Conservation (phyloP, 2,888 invertebrate genomes). For the Saturnia pavonia region DNA sequence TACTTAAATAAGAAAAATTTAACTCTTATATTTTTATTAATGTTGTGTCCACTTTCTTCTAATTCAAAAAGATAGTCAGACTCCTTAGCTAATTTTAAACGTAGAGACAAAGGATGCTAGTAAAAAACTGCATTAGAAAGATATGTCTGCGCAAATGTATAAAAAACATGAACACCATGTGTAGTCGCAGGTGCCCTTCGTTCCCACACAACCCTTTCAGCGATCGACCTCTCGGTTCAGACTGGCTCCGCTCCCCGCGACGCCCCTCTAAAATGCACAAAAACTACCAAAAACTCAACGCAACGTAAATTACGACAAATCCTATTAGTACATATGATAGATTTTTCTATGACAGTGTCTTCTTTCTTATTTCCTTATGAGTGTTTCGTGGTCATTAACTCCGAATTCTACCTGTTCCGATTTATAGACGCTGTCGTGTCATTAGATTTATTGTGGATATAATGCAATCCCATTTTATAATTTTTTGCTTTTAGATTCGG, state of each 20-base stretch:
- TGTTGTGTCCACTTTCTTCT: not conserved
- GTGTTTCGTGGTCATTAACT: constrained; percentile 57
- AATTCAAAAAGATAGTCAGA: not conserved
- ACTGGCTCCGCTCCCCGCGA: constrained; percentile 53
- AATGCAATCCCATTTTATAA: constrained; percentile 73
- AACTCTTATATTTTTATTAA: not conserved
- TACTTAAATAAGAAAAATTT: not conserved
- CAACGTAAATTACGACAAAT: constrained; percentile 32
- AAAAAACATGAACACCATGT: constrained; percentile 80
- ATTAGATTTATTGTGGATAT: constrained; percentile 81
- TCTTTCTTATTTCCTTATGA: constrained; percentile 40
- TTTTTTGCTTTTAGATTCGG: constrained; percentile 66
- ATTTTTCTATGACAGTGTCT: constrained; percentile 28
- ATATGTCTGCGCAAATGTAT: constrained; percentile 73
- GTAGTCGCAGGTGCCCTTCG: constrained; percentile 81
- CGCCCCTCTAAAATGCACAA: constrained; percentile 57
- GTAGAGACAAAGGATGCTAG: constrained; percentile 45
- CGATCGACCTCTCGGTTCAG: constrained; percentile 53
- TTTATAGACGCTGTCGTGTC: constrained; percentile 80
- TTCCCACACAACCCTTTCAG: constrained; percentile 83
- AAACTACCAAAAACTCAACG: constrained; percentile 44
- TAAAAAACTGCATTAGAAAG: constrained; percentile 78
- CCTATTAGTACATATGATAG: constrained; percentile 20
- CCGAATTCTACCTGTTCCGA: constrained; percentile 79
- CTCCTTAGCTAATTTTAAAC: constrained; percentile 28